phyloP scores from a whole-genome alignment of 2,797 vertebrate genomes.

The Poeciliopsis turneri region DNA sequence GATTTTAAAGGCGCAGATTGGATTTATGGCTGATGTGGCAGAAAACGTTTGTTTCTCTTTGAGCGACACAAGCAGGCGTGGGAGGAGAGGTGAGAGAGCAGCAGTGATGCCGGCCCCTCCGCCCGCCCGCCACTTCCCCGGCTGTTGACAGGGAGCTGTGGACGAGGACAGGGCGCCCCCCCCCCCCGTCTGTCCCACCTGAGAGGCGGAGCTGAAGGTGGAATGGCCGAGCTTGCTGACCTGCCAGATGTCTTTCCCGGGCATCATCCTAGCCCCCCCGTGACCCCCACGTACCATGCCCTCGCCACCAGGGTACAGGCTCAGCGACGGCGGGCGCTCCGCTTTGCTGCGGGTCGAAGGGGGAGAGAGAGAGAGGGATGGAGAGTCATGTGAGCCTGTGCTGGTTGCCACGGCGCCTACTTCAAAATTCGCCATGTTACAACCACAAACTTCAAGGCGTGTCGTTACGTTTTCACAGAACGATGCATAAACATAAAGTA shows the following conservation, averaged over 20 bases:
- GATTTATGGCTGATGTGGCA: slow-evolving; percentile 3
- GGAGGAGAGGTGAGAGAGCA: slow-evolving; percentile 49
- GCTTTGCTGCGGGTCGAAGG: slow-evolving; percentile 85
- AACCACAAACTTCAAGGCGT: background rate
- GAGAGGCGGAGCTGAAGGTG: slow-evolving; percentile 91
- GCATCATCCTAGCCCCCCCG: slow-evolving; percentile 91
- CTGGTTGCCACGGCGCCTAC: background rate
- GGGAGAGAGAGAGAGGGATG: slow-evolving; percentile 1
- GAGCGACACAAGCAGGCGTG: slow-evolving; percentile 70
- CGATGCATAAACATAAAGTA: background rate
- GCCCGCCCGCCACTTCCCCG: slow-evolving; percentile 46
- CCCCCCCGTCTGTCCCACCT: slow-evolving; percentile 87
- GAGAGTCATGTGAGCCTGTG: slow-evolving; percentile 20
- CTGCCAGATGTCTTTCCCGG: slow-evolving; percentile 94
- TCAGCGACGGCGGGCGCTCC: slow-evolving; percentile 95
- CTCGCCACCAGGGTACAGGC: slow-evolving; percentile 91
- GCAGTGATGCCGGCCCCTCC: slow-evolving; percentile 55
- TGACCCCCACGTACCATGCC: slow-evolving; percentile 96
- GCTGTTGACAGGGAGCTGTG: slow-evolving; percentile 23
- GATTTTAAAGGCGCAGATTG: slow-evolving; percentile 7
- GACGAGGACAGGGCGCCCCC: slow-evolving; percentile 40
- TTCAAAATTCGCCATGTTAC: background rate
- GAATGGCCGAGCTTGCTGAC: slow-evolving; percentile 92
- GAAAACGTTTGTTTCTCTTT: slow-evolving; percentile 22
- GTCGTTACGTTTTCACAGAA: background rate